A percentile compares a stretch with the other conserved stretches of the same genome.
phyloP scores from a whole-genome alignment of 2,888 invertebrate species.

The Eugnorisma glareosa region DNA sequence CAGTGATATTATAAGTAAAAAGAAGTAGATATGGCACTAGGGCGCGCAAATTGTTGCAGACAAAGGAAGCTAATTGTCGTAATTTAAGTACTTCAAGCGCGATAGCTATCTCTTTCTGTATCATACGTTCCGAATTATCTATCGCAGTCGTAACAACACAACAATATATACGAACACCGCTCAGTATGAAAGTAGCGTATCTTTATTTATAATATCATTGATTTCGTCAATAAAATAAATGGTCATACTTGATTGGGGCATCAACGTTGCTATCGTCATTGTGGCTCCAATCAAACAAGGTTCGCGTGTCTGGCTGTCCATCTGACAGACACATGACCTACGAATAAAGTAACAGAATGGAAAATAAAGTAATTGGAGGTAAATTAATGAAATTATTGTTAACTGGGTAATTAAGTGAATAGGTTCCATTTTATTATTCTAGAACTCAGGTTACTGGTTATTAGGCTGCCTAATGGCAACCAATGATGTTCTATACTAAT shows the following conservation, averaged over 20 bases:
- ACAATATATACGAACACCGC: too few relatives aligned
- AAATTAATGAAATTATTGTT: slow-evolving; percentile 3
- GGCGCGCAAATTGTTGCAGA: too few relatives aligned
- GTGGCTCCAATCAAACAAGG: slow-evolving; percentile 1
- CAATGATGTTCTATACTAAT: too few relatives aligned
- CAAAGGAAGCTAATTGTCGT: too few relatives aligned
- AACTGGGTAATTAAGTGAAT: slow-evolving; percentile 18
- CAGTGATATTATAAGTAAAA: too few relatives aligned
- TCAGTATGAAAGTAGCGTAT: too few relatives aligned
- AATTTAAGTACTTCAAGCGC: too few relatives aligned
- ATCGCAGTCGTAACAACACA: too few relatives aligned
- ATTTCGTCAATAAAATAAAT: slow-evolving; percentile 20
- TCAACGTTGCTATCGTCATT: slow-evolving; percentile 16
- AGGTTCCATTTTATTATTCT: slow-evolving; percentile 4
- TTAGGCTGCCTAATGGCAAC: background rate
- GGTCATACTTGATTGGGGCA: slow-evolving; percentile 22
- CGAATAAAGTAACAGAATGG: slow-evolving; percentile 22
- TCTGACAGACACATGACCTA: slow-evolving; percentile 13
- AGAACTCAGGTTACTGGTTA: background rate
- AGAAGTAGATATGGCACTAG: too few relatives aligned
- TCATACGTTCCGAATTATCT: too few relatives aligned
- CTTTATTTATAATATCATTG: too few relatives aligned
- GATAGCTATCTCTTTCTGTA: too few relatives aligned
- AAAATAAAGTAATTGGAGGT: background rate
- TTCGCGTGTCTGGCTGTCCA: slow-evolving; percentile 38